Evolutionary conservation across 2,113 vertebrate genomes (phyloP).

Genomic region (Xenus cinereus): DNA sequence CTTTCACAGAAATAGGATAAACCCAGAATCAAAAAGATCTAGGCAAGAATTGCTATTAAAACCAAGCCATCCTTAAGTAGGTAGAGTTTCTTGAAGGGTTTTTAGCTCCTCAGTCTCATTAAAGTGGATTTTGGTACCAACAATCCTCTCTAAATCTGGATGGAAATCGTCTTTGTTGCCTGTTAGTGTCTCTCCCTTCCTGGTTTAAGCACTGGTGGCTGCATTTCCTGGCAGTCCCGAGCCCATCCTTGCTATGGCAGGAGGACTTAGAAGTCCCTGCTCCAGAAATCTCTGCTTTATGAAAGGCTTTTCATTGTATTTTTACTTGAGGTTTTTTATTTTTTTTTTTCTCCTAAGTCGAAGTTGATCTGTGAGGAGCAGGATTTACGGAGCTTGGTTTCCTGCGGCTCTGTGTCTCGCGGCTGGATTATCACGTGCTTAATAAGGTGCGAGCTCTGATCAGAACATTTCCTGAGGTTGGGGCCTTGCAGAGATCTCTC

Average conservation of each 20-base stretch:
- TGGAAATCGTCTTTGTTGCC: neutral
- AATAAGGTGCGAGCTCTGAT: neutral
- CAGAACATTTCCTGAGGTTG: neutral
- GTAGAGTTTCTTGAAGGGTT: neutral
- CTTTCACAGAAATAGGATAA: neutral
- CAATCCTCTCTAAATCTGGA: neutral
- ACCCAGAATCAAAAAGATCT: neutral
- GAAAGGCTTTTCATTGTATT: neutral
- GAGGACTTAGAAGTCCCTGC: neutral
- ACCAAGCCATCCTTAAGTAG: neutral
- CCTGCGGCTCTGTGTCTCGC: neutral
- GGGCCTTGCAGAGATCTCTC: neutral
- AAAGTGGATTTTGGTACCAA: neutral
- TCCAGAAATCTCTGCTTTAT: neutral
- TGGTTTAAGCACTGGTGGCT: neutral
- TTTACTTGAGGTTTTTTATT: neutral
- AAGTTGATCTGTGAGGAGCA: fast-evolving
- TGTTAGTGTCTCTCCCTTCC: neutral
- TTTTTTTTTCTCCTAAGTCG: neutral
- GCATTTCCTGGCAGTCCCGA: neutral
- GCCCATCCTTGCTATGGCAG: fast-evolving
- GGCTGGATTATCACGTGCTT: neutral
- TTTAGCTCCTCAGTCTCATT: neutral
- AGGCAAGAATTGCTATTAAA: neutral
- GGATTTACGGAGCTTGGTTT: neutral